These are phyloP conservation scores for Todiramphus saurophagus DNA, from an alignment of 2,113 vertebrate species.

Conservation along the genomic window DNA sequence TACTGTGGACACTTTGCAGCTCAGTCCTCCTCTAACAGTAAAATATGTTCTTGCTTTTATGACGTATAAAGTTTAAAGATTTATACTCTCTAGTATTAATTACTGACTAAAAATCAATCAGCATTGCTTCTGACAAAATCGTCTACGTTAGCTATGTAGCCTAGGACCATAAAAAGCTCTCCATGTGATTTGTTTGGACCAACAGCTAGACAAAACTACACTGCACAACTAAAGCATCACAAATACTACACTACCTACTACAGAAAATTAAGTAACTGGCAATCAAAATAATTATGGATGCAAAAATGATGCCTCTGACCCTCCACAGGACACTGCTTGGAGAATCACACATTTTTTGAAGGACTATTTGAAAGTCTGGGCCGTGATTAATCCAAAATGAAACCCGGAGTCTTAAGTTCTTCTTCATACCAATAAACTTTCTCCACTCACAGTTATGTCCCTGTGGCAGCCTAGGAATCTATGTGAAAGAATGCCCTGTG, in stretches of 20 bases:
- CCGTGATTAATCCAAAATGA: not conserved
- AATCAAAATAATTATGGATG: not conserved
- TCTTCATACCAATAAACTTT: not conserved
- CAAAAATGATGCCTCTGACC: not conserved
- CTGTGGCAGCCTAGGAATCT: rapidly evolving
- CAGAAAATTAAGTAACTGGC: not conserved
- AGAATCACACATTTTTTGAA: not conserved
- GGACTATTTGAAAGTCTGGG: not conserved
- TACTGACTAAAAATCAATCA: not conserved
- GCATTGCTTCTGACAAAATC: not conserved
- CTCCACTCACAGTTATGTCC: not conserved
- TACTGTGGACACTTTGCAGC: not conserved
- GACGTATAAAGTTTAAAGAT: not conserved
- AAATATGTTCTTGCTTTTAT: not conserved
- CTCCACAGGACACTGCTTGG: not conserved
- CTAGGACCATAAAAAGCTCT: not conserved
- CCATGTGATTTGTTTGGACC: not conserved
- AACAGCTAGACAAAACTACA: not conserved
- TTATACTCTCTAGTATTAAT: not conserved
- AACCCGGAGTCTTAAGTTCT: not conserved
- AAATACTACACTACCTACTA: not conserved
- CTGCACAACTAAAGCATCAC: not conserved
- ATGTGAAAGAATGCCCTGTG: not conserved
- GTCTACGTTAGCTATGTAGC: not conserved
- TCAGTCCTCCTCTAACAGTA: not conserved